A percentile compares a stretch with the other conserved stretches of the same genome.
These are phyloP conservation scores for Drosophila oshimai DNA, from an alignment of 1,140 invertebrate species.

Conservation along the genomic window DNA sequence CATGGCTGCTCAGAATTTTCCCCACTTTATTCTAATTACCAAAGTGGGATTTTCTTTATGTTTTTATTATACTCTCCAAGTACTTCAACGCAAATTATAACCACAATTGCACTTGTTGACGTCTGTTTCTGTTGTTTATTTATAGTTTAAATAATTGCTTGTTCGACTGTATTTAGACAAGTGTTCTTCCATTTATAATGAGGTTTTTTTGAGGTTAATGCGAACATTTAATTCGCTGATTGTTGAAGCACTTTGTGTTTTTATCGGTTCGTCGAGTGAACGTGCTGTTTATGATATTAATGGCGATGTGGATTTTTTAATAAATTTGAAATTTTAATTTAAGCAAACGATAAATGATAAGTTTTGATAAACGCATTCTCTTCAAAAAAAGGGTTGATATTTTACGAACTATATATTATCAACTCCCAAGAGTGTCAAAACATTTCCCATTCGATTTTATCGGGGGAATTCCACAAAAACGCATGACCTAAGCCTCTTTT, in stretches of 20 bases:
- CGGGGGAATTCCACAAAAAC: background rate
- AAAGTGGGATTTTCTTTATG: slow-evolving; percentile 9
- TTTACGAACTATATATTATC: too few relatives aligned
- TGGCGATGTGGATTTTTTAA: background rate
- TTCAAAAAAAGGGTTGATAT: background rate
- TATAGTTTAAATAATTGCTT: slow-evolving; percentile 41
- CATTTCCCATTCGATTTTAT: background rate
- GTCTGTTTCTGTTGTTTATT: slow-evolving; percentile 44
- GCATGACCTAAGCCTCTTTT: background rate
- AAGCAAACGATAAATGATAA: background rate
- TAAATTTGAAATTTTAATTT: background rate
- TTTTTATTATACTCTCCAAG: slow-evolving; percentile 13
- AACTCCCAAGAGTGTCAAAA: background rate
- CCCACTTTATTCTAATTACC: slow-evolving; percentile 31
- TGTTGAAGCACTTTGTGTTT: background rate
- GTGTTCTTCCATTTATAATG: slow-evolving; percentile 24
- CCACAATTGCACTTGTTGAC: slow-evolving; percentile 24
- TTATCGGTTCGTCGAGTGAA: slow-evolving; percentile 1
- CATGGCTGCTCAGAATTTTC: slow-evolving; percentile 3
- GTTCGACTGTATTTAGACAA: slow-evolving; percentile 36
- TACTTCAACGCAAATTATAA: slow-evolving; percentile 11
- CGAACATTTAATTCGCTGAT: slow-evolving; percentile 17
- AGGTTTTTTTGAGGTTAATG: slow-evolving; percentile 30
- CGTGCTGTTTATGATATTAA: slow-evolving; percentile 9
- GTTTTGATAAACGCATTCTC: background rate